A percentile compares a stretch with the other conserved stretches of the same genome.
Conservation (phyloP, 2,113 vertebrate genomes). For the Willisornis vidua region DNA sequence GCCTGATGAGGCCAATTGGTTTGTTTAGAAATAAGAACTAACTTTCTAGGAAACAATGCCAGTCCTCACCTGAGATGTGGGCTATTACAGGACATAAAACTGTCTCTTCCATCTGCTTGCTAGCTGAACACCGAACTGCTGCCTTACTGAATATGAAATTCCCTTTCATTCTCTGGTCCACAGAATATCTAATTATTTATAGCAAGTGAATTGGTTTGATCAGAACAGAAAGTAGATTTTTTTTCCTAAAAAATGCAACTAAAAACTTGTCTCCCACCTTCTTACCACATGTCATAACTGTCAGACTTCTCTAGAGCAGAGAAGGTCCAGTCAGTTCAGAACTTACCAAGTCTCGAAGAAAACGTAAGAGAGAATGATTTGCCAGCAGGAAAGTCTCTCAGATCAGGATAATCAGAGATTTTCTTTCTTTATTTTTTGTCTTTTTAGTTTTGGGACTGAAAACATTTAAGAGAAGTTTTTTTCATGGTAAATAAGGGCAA, state of each 20-base stretch:
- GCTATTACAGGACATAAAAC: accelerated
- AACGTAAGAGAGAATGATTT: conserved; percentile 44
- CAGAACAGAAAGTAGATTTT: not conserved
- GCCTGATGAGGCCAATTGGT: not conserved
- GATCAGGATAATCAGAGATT: conserved; percentile 52
- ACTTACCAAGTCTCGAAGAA: conserved; percentile 47
- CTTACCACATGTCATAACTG: conserved; percentile 21
- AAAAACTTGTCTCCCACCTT: conserved; percentile 30
- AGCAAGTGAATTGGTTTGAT: conserved; percentile 6
- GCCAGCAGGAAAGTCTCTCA: conserved; percentile 46
- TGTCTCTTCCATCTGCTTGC: not conserved
- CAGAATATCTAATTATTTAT: conserved; percentile 25
- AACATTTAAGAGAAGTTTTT: conserved; percentile 50
- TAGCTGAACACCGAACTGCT: not conserved
- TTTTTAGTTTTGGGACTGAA: conserved; percentile 14
- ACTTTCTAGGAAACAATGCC: not conserved
- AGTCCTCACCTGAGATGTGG: not conserved
- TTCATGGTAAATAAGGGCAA: conserved; percentile 23
- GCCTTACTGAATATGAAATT: not conserved
- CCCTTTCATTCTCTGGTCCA: conserved; percentile 1
- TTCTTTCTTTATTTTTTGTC: not conserved
- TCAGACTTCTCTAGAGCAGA: not conserved
- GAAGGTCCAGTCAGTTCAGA: conserved; percentile 17
- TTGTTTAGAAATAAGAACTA: not conserved
- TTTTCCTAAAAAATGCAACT: not conserved